Evolutionary conservation across 2,113 vertebrate genomes (phyloP), one percentile per base, ranked within the genome.

Genomic region (Dolichotis patagonum): DNA sequence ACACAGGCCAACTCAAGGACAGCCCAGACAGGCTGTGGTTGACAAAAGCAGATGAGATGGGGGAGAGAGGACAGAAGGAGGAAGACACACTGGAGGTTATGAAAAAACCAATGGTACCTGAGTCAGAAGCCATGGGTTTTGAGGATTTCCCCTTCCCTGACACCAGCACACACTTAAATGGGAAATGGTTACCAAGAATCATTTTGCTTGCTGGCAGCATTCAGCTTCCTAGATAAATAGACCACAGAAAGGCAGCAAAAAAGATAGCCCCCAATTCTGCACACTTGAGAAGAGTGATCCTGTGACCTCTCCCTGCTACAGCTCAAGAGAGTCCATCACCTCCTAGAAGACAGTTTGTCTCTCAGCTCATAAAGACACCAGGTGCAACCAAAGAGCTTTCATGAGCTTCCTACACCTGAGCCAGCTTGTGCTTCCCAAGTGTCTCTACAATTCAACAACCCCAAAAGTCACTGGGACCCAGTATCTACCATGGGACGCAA

Each of bases 121-220:
- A 95, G 86, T 91, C 93, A 96, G 73, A 94, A 84, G 46, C n/a
- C 8, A 52, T 56, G 75, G 94, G 67, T 92, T 88, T 54, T 90
- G 93, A 94, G 86, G 80, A 60, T 85, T 94, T 93, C 94, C 90
- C 67, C 88, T 95, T 85, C 78, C 49, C 30, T 58, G n/a, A 43
- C 54, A 86, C 56, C 56, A 82, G 83, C 69, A 78, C 78, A 89
- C 14, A 9, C 43, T 56, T 52, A 67, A 82, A 87, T 65, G 88
- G 78, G 38, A 96, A 96, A 81, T 28, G 35, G 92, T 88, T 63
- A 94, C 78, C 62, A 58, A n/a, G 35, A 52, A 75, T 43, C 71
- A 16, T 32, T 49, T 35, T 41, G 35, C 78, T 67, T 35, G 63
- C 30, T 32, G 32, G 73, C 1, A 20, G 13, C 85, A 83, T 43